A percentile compares a stretch with the other conserved stretches of the same genome.
Conservation (phyloP, 1,140 invertebrate species). For the Drepana arcuata region DNA sequence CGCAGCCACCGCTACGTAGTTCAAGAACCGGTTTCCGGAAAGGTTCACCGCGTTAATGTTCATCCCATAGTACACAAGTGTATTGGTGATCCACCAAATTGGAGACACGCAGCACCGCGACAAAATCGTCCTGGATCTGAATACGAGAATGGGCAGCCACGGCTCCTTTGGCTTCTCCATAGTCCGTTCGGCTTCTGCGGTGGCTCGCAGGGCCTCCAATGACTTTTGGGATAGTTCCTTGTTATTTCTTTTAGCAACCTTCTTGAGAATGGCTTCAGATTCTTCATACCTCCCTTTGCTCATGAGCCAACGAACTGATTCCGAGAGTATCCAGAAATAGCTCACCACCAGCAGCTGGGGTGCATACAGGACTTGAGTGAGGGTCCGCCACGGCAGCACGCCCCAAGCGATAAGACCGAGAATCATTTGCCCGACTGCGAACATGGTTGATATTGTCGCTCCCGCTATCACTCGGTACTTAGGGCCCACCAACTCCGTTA, state of each 20-base stretch:
- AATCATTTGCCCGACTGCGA: constrained; percentile 78
- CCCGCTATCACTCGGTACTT: constrained; percentile 79
- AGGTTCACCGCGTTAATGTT: constrained; percentile 84
- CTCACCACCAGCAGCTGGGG: constrained; percentile 76
- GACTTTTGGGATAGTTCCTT: constrained; percentile 71
- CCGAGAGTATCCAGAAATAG: constrained; percentile 75
- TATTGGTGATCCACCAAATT: constrained; percentile 80
- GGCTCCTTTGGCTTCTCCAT: constrained; percentile 8
- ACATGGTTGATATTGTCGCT: constrained; percentile 78
- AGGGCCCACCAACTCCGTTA: constrained; percentile 82
- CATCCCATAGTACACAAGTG: constrained; percentile 85
- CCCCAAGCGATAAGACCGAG: constrained; percentile 79
- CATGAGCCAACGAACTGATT: constrained; percentile 82
- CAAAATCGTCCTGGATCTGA: constrained; percentile 40
- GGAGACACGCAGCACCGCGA: constrained; percentile 76
- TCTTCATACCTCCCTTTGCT: constrained; percentile 77
- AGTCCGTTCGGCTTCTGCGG: constrained; percentile 14
- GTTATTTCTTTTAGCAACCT: constrained; percentile 77
- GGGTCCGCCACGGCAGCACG: constrained; percentile 77
- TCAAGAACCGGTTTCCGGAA: constrained; percentile 78
- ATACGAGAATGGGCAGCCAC: constrained; percentile 13
- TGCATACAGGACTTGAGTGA: constrained; percentile 77
- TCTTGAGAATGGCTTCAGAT: constrained; percentile 71
- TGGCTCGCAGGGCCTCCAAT: constrained; percentile 40
- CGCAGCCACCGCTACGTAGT: constrained; percentile 77